phyloP scores from a whole-genome alignment of 2,113 vertebrate species.

The Pyxicephalus adspersus region DNA sequence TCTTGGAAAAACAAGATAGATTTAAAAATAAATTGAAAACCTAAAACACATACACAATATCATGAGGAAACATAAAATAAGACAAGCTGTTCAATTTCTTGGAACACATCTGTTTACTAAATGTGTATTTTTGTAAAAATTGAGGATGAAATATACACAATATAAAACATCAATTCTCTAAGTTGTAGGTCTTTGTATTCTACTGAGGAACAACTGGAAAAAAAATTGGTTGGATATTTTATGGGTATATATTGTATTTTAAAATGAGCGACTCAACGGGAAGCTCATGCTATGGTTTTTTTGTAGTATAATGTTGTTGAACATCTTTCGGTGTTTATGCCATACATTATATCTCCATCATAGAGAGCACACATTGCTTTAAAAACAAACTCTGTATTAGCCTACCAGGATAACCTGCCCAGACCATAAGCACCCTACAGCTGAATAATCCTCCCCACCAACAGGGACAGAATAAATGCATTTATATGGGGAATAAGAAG shows the following conservation, averaged over 20 bases:
- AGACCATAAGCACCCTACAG: conserved; percentile 26
- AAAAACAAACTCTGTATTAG: conserved; percentile 56
- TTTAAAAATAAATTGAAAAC: too few species aligned
- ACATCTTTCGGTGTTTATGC: neutral
- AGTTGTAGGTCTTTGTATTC: conserved; percentile 11
- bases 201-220: neutral
- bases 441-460: conserved; percentile 10
- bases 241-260: conserved; percentile 14
- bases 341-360: conserved; percentile 11
- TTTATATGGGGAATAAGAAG: neutral
- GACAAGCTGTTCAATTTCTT: conserved; percentile 25
- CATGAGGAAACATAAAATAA: neutral
- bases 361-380: conserved; percentile 38
- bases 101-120: conserved; percentile 3
- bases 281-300: neutral
- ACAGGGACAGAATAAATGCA: conserved; percentile 29
- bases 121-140: conserved; percentile 29
- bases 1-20: too few species aligned
- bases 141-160: neutral
- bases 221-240: conserved; percentile 32
- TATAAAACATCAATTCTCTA: conserved; percentile 3
- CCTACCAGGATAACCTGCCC: conserved; percentile 51
- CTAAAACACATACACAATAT: neutral
- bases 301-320: neutral
- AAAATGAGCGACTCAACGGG: conserved; percentile 16